These are phyloP conservation scores for Turritopsis rubra DNA, from an alignment of 30 jellyfish, hydroid and myxozoan species.

Conservation along the genomic window DNA sequence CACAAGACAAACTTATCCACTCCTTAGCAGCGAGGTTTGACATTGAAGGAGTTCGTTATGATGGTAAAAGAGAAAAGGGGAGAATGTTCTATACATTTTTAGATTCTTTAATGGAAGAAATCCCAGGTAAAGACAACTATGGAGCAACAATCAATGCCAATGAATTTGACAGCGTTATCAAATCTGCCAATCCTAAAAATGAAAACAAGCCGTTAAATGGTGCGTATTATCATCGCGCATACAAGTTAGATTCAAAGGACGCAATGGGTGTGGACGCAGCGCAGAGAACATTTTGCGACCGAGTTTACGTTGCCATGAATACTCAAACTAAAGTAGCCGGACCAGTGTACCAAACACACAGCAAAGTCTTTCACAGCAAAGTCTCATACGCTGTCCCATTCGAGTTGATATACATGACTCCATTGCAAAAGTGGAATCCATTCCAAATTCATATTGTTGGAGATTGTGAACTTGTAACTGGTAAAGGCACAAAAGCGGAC, in stretches of 20 bases:
- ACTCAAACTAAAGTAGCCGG: conserved; percentile 63
- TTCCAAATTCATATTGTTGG: conserved; percentile 33
- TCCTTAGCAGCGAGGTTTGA: conserved; percentile 57
- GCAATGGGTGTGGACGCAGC: conserved; percentile 67
- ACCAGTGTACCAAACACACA: background rate
- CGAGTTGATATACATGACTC: conserved; percentile 62
- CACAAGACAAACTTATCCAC: conserved; percentile 56
- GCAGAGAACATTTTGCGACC: conserved; percentile 59
- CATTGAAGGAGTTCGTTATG: conserved; percentile 32
- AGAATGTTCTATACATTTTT: conserved; percentile 36
- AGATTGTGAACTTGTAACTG: background rate
- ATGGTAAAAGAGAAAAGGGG: conserved; percentile 14
- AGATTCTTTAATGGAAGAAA: conserved; percentile 68
- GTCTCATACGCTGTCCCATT: conserved; percentile 49
- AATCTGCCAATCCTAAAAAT: conserved; percentile 25
- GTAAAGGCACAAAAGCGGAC: background rate
- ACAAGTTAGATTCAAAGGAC: conserved; percentile 38
- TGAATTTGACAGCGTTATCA: conserved; percentile 54
- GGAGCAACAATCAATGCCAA: conserved; percentile 38
- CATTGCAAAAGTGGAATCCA: conserved; percentile 56
- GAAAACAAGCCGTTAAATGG: conserved; percentile 43
- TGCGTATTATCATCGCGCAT: conserved; percentile 63
- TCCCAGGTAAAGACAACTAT: conserved; percentile 83
- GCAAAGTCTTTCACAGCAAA: background rate
- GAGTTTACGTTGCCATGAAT: conserved; percentile 68